Evolutionary conservation across 92 coral and sea anemone genomes (phyloP), one percentile per base, ranked within the genome.

Genomic region (Zoanthus sansibaricus): DNA sequence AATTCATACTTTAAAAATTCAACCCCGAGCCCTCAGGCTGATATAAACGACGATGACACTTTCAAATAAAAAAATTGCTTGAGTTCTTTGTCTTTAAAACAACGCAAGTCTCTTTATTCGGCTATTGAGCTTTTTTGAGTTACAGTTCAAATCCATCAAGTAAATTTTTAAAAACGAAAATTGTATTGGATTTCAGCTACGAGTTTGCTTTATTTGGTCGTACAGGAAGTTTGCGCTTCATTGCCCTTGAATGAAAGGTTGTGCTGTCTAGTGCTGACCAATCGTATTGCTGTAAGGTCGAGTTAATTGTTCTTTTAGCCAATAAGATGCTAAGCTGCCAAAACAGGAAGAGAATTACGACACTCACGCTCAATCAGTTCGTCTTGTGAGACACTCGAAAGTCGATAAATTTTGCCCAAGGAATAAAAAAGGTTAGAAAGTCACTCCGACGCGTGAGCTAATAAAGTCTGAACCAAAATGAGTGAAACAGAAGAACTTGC

Each of bases 401-500:
- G 69, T 70, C 61, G 74, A 30, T 6, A 44, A 44, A n/a, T 4
- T 5, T 80, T 47, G 18, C 4, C 18, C 1, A 9, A 64, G 18
- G 46, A n/a, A 25, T 21, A 7, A 49, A 33, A 20, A 67, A 67
- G 61, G 25, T 6, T 5, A 20, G 14, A 20, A 17, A 20, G 42
- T 14, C 32, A 20, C 8, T 15, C 30, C 16, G 42, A 37, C 2
- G 42, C 42, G 42, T 14, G 37, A 37, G 14, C 58, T 21, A 20
- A 52, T 15, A 54, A 17, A 74, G 18, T 46, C 20, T 47, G 9
- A 1, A 74, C 21, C 13, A 83, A 64, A 20, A 83, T 83, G 92
- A 85, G 89, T 76, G 92, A 89, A 71, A 89, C 92, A n/a, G 67
- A 84, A 31, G 99, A 97, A 88, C 88, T 97, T 54, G 96, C 99